Conservation (phyloP, 2,113 vertebrate species). For the Ovibos moschatus region DNA sequence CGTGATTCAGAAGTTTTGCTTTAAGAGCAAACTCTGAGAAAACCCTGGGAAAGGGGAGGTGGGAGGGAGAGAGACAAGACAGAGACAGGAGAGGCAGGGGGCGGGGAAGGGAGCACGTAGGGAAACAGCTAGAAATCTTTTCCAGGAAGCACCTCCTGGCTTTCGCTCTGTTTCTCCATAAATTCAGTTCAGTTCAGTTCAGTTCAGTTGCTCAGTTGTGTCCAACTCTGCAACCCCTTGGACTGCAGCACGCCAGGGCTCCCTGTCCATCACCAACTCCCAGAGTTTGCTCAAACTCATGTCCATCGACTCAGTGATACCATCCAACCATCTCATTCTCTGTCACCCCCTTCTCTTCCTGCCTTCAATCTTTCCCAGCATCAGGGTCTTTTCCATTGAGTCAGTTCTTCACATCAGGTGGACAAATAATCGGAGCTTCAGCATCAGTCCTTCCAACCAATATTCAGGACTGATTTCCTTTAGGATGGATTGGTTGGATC, state of each 20-base stretch:
- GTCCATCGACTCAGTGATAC: background rate
- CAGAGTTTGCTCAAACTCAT: too few species aligned
- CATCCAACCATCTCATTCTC: background rate
- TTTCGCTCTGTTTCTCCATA: background rate
- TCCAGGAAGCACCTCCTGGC: background rate
- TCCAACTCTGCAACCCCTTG: background rate
- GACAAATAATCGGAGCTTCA: background rate
- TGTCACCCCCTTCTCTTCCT: background rate
- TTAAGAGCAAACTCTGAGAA: background rate
- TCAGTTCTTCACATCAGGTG: background rate
- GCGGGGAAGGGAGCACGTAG: background rate
- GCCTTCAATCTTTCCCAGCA: background rate
- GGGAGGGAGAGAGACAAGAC: accelerated
- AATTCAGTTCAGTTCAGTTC: background rate
- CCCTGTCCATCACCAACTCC: too few species aligned
- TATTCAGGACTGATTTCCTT: background rate
- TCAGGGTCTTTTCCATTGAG: background rate
- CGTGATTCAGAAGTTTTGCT: background rate
- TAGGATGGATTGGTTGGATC: background rate
- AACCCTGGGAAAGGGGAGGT: background rate
- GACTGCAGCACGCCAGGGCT: too few species aligned
- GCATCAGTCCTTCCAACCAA: background rate
- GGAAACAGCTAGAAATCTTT: background rate
- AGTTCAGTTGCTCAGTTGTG: background rate
- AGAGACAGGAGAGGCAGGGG: accelerated